Conservation (phyloP, 2,113 vertebrate genomes). For the Sialia sialis region DNA sequence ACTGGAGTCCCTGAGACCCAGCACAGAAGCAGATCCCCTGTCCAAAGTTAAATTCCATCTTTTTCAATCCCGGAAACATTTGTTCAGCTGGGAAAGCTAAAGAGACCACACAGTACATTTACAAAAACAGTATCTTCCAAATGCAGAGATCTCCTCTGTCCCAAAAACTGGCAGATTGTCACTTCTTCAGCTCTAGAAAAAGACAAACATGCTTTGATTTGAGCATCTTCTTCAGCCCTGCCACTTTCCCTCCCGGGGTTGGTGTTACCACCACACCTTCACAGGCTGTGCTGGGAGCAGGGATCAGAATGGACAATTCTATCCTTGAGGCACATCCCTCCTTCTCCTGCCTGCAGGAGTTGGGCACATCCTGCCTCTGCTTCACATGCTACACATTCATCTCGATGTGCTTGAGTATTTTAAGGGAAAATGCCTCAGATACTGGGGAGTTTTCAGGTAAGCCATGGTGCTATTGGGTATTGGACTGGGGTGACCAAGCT, state of each 20-base stretch:
- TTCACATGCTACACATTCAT: neutral
- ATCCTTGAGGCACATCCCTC: neutral
- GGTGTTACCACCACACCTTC: neutral
- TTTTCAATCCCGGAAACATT: neutral
- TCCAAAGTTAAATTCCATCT: neutral
- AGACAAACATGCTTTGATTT: neutral
- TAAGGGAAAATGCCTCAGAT: neutral
- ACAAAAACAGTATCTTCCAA: neutral
- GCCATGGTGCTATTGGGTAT: neutral
- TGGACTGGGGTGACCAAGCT: neutral
- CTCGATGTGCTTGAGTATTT: neutral
- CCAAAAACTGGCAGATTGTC: neutral
- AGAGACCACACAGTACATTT: neutral
- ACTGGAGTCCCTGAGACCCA: neutral
- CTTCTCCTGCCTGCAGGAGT: accelerated
- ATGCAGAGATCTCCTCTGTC: neutral
- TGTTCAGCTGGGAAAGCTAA: neutral
- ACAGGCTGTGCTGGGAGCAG: neutral
- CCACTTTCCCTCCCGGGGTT: no score
- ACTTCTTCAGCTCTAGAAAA: neutral
- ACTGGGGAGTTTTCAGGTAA: neutral
- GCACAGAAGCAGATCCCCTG: neutral
- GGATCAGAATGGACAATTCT: neutral
- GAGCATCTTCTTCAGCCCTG: neutral
- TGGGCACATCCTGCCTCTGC: neutral